Conservation (phyloP, 92 coral and sea anemone genomes). For the Heteractis magnifica region DNA sequence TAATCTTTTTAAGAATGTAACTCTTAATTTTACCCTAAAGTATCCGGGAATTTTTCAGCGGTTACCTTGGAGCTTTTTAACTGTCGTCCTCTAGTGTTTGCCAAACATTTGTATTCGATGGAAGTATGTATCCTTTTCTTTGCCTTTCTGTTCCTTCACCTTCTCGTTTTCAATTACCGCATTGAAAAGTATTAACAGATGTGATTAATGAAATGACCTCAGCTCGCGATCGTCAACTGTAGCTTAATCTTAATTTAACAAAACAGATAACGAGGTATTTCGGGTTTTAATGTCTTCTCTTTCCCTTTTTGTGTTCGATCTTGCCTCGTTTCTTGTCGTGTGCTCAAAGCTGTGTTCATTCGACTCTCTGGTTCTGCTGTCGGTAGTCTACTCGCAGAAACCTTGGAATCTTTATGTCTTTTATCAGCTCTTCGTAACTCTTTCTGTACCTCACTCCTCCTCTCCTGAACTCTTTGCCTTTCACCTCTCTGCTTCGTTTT, state of each 20-base stretch:
- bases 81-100: neutral
- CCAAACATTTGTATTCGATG: neutral
- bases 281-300: constrained; percentile 29
- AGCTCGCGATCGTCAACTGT: too few relatives aligned
- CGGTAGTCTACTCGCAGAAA: constrained; percentile 11
- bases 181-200: neutral
- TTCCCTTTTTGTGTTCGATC: neutral
- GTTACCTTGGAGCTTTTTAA: neutral
- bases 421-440: constrained; percentile 6
- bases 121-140: neutral
- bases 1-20: neutral
- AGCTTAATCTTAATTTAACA: neutral
- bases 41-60: neutral
- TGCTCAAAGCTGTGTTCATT: constrained; percentile 19
- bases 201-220: neutral
- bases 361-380: constrained; percentile 17
- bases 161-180: neutral
- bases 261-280: constrained; percentile 37
- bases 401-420: neutral
- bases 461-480: neutral
- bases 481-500: neutral
- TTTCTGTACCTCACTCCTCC: neutral
- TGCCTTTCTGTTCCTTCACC: neutral
- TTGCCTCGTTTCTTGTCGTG: neutral
- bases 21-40: too few relatives aligned